Evolutionary conservation across 2,113 vertebrate genomes (phyloP).

Genomic region (Dinomys branickii): DNA sequence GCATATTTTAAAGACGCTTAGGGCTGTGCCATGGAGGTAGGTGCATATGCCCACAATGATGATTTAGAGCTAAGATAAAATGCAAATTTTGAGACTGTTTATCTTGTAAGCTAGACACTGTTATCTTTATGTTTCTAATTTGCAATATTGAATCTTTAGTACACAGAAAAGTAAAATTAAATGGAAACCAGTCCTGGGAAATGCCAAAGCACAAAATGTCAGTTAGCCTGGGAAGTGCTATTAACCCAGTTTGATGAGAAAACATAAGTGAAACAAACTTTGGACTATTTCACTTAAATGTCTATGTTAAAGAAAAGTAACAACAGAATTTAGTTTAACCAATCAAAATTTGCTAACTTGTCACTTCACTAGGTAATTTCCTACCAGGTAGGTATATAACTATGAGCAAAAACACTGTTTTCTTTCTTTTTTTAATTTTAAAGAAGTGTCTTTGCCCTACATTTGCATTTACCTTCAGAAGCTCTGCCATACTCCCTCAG

Average conservation of each 20-base stretch:
- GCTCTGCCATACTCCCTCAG: not conserved
- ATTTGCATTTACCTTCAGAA: not conserved
- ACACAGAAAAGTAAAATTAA: not conserved
- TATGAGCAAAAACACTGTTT: no score
- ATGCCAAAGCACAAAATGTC: not conserved
- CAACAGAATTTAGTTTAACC: not conserved
- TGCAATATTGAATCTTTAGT: not conserved
- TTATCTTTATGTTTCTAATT: not conserved
- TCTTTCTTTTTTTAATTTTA: not conserved
- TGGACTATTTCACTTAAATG: not conserved
- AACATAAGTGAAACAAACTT: not conserved
- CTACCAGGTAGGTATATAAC: no score
- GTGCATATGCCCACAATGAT: rapidly evolving
- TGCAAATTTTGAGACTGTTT: not conserved
- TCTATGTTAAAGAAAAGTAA: not conserved
- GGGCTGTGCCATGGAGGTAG: not conserved
- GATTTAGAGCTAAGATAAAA: not conserved
- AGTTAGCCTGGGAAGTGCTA: not conserved
- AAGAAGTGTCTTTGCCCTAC: not conserved
- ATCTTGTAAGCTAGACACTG: not conserved
- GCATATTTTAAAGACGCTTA: not conserved
- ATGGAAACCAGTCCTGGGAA: not conserved
- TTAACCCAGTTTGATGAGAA: not conserved
- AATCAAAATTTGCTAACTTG: not conserved
- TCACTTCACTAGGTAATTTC: not conserved